Evolutionary conservation across 2,797 vertebrate genomes (phyloP), one percentile per base, ranked within the genome.

Genomic region (Anguilla marmorata): DNA sequence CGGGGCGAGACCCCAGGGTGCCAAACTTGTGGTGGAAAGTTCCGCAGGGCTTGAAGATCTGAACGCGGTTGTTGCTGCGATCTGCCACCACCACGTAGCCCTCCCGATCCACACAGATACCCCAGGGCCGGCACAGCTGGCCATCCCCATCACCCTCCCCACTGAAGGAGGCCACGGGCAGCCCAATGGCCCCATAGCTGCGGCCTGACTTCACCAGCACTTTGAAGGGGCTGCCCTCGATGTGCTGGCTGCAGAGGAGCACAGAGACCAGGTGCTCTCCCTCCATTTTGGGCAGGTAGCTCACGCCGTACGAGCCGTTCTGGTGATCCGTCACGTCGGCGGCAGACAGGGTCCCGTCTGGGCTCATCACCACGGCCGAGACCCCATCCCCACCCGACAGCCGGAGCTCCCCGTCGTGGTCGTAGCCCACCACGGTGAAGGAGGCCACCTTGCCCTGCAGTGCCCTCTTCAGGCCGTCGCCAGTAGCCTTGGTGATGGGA

Each of bases 41-140:
- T 52, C 99, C 98, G 0, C 98, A 98, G 0, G 98, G 98, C 92
- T 99, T 98, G 93, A 99, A 99, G 88, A 99, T 98, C 95, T 99
- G 99, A 90, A 99, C 97, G 52, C 99, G 98, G 95, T 99, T 99
- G 94, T 99, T 99, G 88, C 99, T 99, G 90, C 99, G 98, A 91
- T 99, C 99, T 0, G 99, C 99, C 14, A 99, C 98, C 2, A 99
- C 95, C 90, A 99, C 97, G 87, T 97, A 99, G 82, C 98, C 98
- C 90, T 99, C 99, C 91, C 97, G 99, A 95, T 99, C 98, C 6
- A 99, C 97, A 0, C 98, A 98, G 89, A 99, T 97, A 0, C 99
- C 99, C 99, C 99, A 99, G 0, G 99, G 99, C 9, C 99, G 98
- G 92, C 99, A 99, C n/a, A 99, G 96, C 86, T 98, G 98, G 76